Evolutionary conservation across 2,888 invertebrate species (phyloP), one percentile per base, ranked within the genome.

Genomic region (Steinernema hermaphroditum): DNA sequence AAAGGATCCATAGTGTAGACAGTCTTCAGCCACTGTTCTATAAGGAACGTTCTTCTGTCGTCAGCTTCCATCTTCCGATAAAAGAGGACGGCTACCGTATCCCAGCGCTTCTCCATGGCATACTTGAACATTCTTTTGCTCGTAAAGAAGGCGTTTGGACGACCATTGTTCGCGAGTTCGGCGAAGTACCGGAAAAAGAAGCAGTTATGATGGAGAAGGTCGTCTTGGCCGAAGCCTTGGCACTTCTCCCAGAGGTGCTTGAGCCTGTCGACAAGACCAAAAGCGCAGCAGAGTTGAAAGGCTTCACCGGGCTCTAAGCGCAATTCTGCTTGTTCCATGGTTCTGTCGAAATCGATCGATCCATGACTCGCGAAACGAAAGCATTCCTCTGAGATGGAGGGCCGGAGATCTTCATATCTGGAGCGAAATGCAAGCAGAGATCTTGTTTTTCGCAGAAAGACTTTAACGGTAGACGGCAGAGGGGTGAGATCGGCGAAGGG

Each of bases 211-310:
- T 46, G 46, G 46, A 46, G 46, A 19, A 46, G 46, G 22, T 46
- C 46, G 22, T 46, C 46, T 46, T 46, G 46, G 46, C 46, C 46
- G 46, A 46, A 46, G 46, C 46, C 46, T 16, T 46, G 46, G 46
- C 46, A 46, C 4, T 16, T 16, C 8, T 46, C n/a, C 46, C 46
- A 46, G n/a, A 46, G 16, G n/a, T 16, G 2, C 6, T 6, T n/a
- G 8, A 46, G 46, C 46, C 22, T 46, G n/a, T 16, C 22, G 8
- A 46, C 4, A 6, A n/a, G 46, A 16, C 46, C 46, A 46, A 19
- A n/a, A n/a, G 22, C 46, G n/a, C 46, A 46, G 46, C 46, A 46
- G 46, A 46, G 46, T 16, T 46, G n/a, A n/a, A 46, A 46, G 8
- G 22, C 16, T 46, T 46, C 8, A 16, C 16, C n/a, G 6, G 46